Base-by-base conservation (phyloP, 1,140 invertebrate genomes). In the Trichonephila inaurata region DNA sequence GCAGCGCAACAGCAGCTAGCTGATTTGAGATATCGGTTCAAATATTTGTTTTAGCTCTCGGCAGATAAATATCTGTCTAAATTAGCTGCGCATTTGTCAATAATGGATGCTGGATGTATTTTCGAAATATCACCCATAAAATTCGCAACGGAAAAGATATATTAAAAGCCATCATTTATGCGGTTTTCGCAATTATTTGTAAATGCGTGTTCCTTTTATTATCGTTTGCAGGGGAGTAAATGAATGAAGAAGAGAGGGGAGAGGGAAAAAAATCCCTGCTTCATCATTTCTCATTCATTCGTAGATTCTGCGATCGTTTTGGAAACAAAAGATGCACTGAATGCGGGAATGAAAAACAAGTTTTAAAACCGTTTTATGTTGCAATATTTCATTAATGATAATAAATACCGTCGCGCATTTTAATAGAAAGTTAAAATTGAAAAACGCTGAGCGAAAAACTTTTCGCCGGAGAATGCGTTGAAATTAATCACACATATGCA, bases 361-460 rank as follows among this genome's bases (percentile, higher is more conserved):
- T 93, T 93, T 93, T 88, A 89, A 92, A 88, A 88, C 85, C 92
- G 92, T 93, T 93, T 93, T 93, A 93, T 93, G 92, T 89, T 93
- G 92, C 92, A 89, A 93, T 93, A 93, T 93, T 93, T 93, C 92
- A 93, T 93, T 93, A 93, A 93, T 93, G 86, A 93, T 93, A 93
- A 93, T 93, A 93, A 93, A 93, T 93, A 93, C 92, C 85, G 92
- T 93, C 92, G 92, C 92, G 44, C 16, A 51, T 88, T 93, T 93
- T 93, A 93, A 93, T 93, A 93, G 92, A 89, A 89, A 93, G 86
- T 93, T 88, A 93, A 93, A 93, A 93, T 93, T 93, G 92, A 93
- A 93, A 93, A 93, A 93, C 92, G 64, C 85, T 60, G 86, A 88
- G 64, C 69, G 92, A 93, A 93, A 93, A 93, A 93, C 92, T 93